These are phyloP conservation scores for Hydra vulgaris DNA, from an alignment of 30 jellyfish, hydroid and myxozoan genomes.

Conservation along the genomic window DNA sequence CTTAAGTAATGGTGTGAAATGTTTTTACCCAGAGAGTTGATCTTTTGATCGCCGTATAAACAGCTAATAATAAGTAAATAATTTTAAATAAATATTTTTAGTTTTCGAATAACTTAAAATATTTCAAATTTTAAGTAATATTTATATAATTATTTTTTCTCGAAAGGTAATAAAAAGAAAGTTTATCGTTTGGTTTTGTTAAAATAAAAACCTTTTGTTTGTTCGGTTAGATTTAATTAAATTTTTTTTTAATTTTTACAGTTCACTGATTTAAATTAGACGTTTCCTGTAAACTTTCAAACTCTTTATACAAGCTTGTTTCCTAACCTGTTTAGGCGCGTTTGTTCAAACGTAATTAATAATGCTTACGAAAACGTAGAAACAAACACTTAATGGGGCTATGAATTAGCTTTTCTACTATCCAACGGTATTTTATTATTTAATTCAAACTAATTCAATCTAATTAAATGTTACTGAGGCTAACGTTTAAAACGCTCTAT, in stretches of 20 bases:
- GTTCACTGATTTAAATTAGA: not conserved
- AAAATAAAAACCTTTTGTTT: no score
- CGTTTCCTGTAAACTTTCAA: not conserved
- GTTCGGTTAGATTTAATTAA: no score
- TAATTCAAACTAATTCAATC: not conserved
- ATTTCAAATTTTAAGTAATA: no score
- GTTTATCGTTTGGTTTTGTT: no score
- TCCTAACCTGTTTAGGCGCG: not conserved
- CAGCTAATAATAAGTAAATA: no score
- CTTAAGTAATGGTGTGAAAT: no score
- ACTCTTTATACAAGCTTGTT: not conserved
- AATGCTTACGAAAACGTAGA: not conserved
- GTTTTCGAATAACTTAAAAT: no score
- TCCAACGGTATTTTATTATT: not conserved
- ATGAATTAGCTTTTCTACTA: not conserved
- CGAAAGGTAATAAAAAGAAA: no score
- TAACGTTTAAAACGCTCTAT: slow-evolving; percentile 8
- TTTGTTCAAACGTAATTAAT: not conserved
- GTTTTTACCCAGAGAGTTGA: no score
- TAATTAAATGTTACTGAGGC: not conserved
- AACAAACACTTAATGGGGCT: not conserved
- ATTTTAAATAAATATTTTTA: no score
- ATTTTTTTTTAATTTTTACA: not conserved
- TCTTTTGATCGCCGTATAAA: no score
- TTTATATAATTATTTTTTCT: no score